phyloP scores from a whole-genome alignment of 2,797 vertebrate genomes.

The Girardinus metallicus region DNA sequence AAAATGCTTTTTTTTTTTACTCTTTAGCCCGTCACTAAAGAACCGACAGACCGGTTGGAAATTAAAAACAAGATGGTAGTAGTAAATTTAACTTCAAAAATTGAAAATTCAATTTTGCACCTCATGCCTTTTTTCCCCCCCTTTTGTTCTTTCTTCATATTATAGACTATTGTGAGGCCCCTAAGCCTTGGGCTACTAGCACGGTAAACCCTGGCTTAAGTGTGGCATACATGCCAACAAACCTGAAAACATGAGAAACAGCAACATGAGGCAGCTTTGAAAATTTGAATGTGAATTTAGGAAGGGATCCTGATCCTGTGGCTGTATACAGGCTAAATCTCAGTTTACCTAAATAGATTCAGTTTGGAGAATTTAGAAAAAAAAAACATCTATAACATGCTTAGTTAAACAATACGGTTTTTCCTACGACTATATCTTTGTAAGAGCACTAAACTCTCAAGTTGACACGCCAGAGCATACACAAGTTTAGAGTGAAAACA shows the following conservation, averaged over 20 bases:
- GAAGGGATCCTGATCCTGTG: background rate
- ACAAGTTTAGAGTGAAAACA: background rate
- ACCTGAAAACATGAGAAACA: background rate
- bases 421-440: background rate
- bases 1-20: background rate
- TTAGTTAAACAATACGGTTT: background rate
- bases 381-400: background rate
- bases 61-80: background rate
- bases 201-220: background rate
- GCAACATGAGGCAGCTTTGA: background rate
- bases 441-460: constrained; percentile 8
- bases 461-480: background rate
- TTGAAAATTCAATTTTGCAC: no score
- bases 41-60: background rate
- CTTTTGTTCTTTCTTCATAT: background rate
- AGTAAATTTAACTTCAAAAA: background rate
- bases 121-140: no score
- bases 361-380: background rate
- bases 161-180: background rate
- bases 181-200: background rate
- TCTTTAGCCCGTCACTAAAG: background rate
- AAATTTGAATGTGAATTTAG: background rate
- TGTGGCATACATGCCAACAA: background rate
- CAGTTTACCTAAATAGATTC: background rate
- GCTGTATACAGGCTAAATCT: background rate